A percentile compares a stretch with the other conserved stretches of the same genome.
These are phyloP conservation scores for Gastrophysa polygoni DNA, from an alignment of 2,888 invertebrate genomes.

Conservation along the genomic window DNA sequence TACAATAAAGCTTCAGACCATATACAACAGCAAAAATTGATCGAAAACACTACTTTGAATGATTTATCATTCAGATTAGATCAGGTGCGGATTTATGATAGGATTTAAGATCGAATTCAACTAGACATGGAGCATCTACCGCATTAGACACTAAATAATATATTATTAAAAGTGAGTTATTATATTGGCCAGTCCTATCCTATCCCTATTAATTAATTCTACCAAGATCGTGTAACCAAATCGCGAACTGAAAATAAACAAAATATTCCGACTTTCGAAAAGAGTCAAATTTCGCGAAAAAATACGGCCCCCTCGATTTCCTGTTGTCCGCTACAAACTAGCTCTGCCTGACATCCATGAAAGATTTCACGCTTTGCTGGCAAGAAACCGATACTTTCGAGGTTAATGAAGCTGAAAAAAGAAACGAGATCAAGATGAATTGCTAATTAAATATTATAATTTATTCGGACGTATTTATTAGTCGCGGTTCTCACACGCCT, in stretches of 20 bases:
- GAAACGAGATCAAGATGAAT: neutral
- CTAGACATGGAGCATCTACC: too few relatives aligned
- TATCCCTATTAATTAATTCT: neutral
- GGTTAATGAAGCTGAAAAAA: neutral
- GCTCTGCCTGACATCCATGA: constrained; percentile 5
- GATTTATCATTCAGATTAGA: too few relatives aligned
- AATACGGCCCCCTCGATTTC: constrained; percentile 7
- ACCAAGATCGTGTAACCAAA: neutral
- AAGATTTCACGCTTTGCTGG: constrained; percentile 13
- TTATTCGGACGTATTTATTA: constrained; percentile 1
- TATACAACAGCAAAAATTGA: too few relatives aligned
- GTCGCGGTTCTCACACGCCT: neutral
- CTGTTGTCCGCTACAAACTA: constrained; percentile 15
- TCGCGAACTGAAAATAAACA: neutral
- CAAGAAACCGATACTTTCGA: constrained; percentile 14
- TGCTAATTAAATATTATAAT: neutral
- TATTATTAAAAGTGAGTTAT: neutral
- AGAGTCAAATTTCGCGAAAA: constrained; percentile 9
- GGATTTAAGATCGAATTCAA: too few relatives aligned
- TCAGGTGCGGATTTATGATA: too few relatives aligned
- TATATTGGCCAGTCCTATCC: neutral
- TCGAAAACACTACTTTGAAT: too few relatives aligned
- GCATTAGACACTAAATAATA: too few relatives aligned
- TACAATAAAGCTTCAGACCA: too few relatives aligned
- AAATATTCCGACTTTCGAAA: constrained; percentile 3